Conservation (phyloP, 2,888 invertebrate genomes). For the Xestia xanthographa region DNA sequence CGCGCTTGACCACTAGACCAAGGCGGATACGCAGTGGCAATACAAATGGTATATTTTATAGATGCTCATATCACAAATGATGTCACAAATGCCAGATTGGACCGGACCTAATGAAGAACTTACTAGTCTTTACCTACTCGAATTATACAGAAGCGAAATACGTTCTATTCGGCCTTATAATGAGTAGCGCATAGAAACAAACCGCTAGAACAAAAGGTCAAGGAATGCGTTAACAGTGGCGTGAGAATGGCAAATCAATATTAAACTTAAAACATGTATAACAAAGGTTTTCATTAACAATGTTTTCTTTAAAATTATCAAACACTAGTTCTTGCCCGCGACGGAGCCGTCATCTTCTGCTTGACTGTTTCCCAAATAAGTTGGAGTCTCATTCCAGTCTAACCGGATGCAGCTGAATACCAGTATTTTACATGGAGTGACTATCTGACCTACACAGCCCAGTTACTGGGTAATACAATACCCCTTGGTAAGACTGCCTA, state of each 20-base stretch:
- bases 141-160: neutral
- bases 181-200: neutral
- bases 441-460: neutral
- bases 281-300: slow-evolving; percentile 8
- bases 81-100: neutral
- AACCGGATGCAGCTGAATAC: neutral
- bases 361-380: neutral
- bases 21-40: neutral
- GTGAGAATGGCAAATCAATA: slow-evolving; percentile 58
- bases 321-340: neutral
- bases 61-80: neutral
- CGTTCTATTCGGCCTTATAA: neutral
- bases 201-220: slow-evolving; percentile 44
- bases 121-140: neutral
- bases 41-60: neutral
- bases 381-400: neutral
- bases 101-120: neutral
- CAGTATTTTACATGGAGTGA: neutral
- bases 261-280: slow-evolving; percentile 21
- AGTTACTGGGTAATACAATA: neutral
- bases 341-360: no score
- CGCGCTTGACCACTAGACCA: no score
- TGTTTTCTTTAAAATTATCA: slow-evolving; percentile 3
- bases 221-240: slow-evolving; percentile 31
- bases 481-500: neutral